Percentiles rank a stretch among this genome's conserved stretches.
phyloP scores from a whole-genome alignment of 64 coral and sea anemone genomes.

The Montipora capricornis region DNA sequence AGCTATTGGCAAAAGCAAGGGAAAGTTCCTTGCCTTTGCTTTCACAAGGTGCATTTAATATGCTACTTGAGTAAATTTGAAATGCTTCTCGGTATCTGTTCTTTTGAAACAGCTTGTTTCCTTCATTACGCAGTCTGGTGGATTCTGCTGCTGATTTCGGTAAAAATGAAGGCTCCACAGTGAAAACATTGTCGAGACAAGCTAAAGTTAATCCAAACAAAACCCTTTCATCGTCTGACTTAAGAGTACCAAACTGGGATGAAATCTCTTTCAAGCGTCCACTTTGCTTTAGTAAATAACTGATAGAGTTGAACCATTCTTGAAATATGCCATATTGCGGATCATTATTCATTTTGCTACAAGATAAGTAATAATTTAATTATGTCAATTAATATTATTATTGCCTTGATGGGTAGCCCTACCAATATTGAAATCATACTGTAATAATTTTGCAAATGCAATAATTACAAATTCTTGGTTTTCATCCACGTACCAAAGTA shows the following conservation, averaged over 20 bases:
- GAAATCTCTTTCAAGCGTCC: slow-evolving; percentile 17
- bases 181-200: slow-evolving; percentile 63
- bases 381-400: neutral
- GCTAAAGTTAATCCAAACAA: slow-evolving; percentile 61
- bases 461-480: no score
- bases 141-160: slow-evolving; percentile 69
- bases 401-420: no score
- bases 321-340: neutral
- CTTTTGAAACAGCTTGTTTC: slow-evolving; percentile 84
- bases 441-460: no score
- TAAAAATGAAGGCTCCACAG: slow-evolving; percentile 43
- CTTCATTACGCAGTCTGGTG: slow-evolving; percentile 69
- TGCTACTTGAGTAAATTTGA: slow-evolving; percentile 68
- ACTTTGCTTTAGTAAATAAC: slow-evolving; percentile 1
- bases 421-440: no score
- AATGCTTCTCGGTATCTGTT: slow-evolving; percentile 72
- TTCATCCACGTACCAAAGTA: no score
- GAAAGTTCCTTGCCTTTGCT: slow-evolving; percentile 62
- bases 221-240: slow-evolving; percentile 81
- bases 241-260: slow-evolving; percentile 61
- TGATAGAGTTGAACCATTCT: slow-evolving; percentile 44
- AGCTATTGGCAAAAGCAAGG: slow-evolving; percentile 92
- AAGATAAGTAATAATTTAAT: neutral
- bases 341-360: neutral
- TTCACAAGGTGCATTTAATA: slow-evolving; percentile 62